Base-by-base conservation (phyloP, 2,888 invertebrate species). In the Tetragonisca angustula region DNA sequence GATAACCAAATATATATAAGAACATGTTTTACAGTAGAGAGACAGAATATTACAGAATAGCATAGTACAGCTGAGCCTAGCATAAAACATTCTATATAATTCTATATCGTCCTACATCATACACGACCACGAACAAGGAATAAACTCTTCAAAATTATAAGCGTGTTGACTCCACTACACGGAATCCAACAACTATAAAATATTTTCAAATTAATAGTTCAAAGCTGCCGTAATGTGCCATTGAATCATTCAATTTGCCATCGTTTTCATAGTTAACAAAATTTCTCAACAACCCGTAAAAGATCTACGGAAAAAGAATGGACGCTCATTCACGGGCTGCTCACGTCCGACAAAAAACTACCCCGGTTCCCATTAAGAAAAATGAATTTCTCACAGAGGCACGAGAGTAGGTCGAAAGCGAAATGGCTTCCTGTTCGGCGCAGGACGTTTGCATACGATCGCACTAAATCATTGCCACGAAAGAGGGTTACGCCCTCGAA, bases 381-480 rank as follows among this genome's bases (percentile, higher is more conserved):
- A 36, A 62, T 64, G 27, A 43, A 70, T 64, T 70, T 43, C 70
- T 4, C 43, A 0, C 19, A n/a, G 21, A 36, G 13, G 62, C 24
- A 6, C 2, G 9, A n/a, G 36, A 52, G 32, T 15, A 15, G 21
- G 52, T 17, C n/a, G 15, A 52, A 62, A 70, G 43, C 24, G 6
- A 70, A 52, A 32, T 32, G 49, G 4, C 68, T 19, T 50, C 50
- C 50, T 61, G 76, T 49, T 68, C 19, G 32, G 52, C 13, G n/a
- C 32, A 24, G 50, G 19, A n/a, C 17, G 32, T 75, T 75, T 71
- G 75, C 81, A 64, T 82, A 76, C 69, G 62, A 72, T 83, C 72
- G 43, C 21, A 62, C 62, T 83, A 84, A 84, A 84, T 84, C 76
- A 79, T 54, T 52, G 76, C 24, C 17, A 32, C 65, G 36, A 17